These are phyloP conservation scores for Stenodera caucasica DNA, from an alignment of 2,888 invertebrate genomes.

Conservation along the genomic window DNA sequence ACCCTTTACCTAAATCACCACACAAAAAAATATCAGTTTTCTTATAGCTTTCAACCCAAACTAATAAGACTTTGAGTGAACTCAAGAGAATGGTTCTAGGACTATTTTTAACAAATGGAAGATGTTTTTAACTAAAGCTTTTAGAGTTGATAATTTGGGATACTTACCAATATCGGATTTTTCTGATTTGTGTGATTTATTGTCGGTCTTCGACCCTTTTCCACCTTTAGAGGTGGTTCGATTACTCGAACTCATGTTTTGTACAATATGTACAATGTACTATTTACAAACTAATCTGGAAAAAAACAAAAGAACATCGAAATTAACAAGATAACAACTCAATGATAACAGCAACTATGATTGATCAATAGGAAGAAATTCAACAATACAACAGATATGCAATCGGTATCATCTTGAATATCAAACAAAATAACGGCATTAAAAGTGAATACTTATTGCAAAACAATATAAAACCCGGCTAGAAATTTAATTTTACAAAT, in stretches of 20 bases:
- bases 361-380: background rate
- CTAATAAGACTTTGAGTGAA: too few relatives aligned
- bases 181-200: conserved; percentile 53
- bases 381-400: background rate
- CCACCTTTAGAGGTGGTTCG: conserved; percentile 70
- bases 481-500: conserved; percentile 25
- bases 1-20: conserved; percentile 44
- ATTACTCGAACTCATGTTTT: conserved; percentile 71
- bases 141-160: too few relatives aligned
- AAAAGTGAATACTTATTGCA: conserved; percentile 12
- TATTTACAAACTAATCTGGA: conserved; percentile 75
- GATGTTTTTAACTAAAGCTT: too few relatives aligned
- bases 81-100: too few relatives aligned
- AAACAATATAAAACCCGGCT: conserved; percentile 20
- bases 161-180: conserved; percentile 51
- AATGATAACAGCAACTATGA: background rate
- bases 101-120: too few relatives aligned
- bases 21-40: too few relatives aligned
- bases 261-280: conserved; percentile 76
- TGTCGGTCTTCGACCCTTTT: conserved; percentile 53
- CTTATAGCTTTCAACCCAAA: too few relatives aligned
- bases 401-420: background rate
- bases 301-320: conserved; percentile 40
- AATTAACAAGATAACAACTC: background rate
- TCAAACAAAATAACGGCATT: background rate